Percentiles rank a stretch among this genome's conserved stretches.
Evolutionary conservation across 2,113 vertebrate species (phyloP).

Genomic region (Calidris pygmaea): DNA sequence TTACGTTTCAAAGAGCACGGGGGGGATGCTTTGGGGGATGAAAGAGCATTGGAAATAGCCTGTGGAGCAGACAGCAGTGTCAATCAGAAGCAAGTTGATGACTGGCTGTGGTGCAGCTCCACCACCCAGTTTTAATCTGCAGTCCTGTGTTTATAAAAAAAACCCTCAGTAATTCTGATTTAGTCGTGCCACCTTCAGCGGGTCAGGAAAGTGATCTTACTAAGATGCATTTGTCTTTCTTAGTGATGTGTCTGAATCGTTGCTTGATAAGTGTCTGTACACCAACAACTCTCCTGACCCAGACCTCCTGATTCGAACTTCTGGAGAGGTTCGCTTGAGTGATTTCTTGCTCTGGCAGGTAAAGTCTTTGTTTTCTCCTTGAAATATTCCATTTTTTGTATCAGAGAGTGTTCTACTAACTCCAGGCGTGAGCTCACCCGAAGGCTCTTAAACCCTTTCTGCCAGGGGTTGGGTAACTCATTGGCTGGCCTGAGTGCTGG

Average conservation of each 20-base stretch:
- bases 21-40: background rate
- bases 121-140: background rate
- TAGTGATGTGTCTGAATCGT: constrained; percentile 90
- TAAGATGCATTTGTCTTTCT: constrained; percentile 7
- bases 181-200: background rate
- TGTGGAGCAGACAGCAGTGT: background rate
- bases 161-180: background rate
- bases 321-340: constrained; percentile 94
- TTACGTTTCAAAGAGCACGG: background rate
- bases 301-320: constrained; percentile 94
- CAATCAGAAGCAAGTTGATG: background rate
- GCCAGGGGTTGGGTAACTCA: background rate
- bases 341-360: constrained; percentile 99
- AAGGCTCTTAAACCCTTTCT: background rate
- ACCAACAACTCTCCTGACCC: constrained; percentile 92
- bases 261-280: constrained; percentile 94
- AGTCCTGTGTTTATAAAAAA: background rate
- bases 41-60: background rate
- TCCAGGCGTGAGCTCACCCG: background rate
- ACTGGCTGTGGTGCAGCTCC: background rate
- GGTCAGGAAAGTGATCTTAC: background rate
- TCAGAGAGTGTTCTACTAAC: background rate
- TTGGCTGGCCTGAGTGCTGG: background rate
- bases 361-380: constrained; percentile 11
- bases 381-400: background rate